Conservation (phyloP, 2,888 invertebrate species). For the Plebejus argus region DNA sequence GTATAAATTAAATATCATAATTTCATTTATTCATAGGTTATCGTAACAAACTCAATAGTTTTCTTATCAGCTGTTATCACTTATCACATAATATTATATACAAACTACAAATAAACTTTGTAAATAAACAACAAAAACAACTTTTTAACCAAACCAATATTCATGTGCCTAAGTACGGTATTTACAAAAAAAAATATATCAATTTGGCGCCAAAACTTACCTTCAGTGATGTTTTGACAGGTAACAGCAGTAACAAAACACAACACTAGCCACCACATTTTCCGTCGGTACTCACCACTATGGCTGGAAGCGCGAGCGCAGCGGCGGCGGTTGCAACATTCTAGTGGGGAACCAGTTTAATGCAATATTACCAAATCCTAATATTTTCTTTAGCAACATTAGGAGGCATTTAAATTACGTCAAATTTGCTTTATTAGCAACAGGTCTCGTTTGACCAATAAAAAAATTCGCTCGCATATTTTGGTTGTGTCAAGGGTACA, state of each 20-base stretch:
- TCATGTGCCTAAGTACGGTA: no score
- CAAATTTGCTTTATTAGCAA: no score
- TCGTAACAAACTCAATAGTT: neutral
- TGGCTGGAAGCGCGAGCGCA: neutral
- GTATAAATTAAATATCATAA: no score
- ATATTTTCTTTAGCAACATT: neutral
- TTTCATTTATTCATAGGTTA: no score
- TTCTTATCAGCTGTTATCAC: neutral
- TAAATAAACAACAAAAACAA: neutral
- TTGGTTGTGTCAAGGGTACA: no score
- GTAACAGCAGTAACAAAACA: slow-evolving; percentile 2
- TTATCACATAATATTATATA: neutral
- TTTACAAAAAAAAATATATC: neutral
- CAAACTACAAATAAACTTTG: neutral
- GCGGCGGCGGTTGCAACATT: neutral
- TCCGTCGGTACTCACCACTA: neutral
- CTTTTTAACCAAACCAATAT: neutral
- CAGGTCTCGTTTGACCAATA: no score
- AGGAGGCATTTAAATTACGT: neutral
- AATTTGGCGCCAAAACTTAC: slow-evolving; percentile 6
- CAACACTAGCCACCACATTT: slow-evolving; percentile 31
- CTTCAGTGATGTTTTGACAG: slow-evolving; percentile 18
- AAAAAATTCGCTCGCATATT: no score
- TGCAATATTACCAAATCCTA: neutral
- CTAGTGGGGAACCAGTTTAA: slow-evolving; percentile 10